A percentile compares a stretch with the other conserved stretches of the same genome.
phyloP scores from a whole-genome alignment of 2,113 vertebrate species.

The Ceyx margarethae region DNA sequence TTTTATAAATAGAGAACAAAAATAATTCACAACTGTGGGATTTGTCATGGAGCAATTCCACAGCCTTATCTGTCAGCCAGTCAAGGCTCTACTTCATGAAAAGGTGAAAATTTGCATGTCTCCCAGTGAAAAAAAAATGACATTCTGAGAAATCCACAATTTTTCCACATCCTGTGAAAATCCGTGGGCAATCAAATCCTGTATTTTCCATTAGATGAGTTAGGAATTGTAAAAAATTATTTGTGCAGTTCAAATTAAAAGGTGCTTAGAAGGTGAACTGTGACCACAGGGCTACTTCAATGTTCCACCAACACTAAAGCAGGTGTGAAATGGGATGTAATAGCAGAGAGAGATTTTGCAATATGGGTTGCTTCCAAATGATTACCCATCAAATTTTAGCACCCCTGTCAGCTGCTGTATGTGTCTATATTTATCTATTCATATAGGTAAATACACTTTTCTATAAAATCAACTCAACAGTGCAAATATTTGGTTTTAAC shows the following conservation, averaged over 20 bases:
- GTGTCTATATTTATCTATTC: background rate
- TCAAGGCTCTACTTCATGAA: background rate
- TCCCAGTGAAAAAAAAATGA: background rate
- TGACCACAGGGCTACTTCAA: background rate
- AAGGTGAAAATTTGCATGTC: background rate
- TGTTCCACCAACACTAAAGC: background rate
- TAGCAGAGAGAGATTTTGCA: background rate
- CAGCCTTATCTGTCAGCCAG: background rate
- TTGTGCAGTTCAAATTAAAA: background rate
- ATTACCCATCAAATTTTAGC: background rate
- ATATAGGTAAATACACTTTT: background rate
- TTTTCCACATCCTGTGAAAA: background rate
- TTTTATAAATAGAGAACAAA: background rate
- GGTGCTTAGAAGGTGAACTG: background rate
- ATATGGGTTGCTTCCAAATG: background rate
- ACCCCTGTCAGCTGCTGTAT: background rate
- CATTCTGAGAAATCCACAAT: background rate
- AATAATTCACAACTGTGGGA: background rate
- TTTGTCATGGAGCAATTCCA: background rate
- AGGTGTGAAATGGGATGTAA: background rate
- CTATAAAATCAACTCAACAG: background rate
- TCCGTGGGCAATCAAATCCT: fast-evolving
- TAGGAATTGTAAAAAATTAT: background rate
- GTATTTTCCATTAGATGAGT: background rate
- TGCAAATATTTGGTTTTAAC: background rate